Conservation (phyloP, 2,113 vertebrate species). For the Dromaius novaehollandiae region DNA sequence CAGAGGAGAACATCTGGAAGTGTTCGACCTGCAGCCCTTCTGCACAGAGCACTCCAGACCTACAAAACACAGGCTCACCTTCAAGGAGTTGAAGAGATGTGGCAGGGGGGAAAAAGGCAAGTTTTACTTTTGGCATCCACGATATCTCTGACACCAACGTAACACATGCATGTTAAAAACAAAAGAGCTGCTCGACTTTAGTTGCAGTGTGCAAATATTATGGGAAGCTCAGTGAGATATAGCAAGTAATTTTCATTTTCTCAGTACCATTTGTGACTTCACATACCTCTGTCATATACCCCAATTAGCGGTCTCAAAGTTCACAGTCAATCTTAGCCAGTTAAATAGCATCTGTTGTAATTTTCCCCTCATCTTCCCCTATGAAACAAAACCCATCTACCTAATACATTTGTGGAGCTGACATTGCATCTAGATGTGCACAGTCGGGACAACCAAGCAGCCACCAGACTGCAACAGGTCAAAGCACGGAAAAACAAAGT, state of each 20-base stretch:
- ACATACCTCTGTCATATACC: background rate
- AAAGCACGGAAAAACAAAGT: background rate
- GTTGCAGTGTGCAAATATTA: background rate
- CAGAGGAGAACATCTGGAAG: background rate
- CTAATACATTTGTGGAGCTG: background rate
- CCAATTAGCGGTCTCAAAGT: background rate
- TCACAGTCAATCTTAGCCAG: background rate
- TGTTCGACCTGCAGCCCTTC: fast-evolving
- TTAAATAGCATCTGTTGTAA: background rate
- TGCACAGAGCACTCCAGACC: background rate
- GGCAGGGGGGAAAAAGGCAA: background rate
- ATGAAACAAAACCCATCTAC: background rate
- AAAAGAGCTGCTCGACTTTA: background rate
- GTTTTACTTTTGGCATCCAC: background rate
- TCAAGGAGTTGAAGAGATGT: background rate
- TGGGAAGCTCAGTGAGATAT: background rate
- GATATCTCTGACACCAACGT: background rate
- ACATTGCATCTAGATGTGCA: background rate
- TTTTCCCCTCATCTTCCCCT: background rate
- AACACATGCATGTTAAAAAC: background rate
- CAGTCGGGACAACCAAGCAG: background rate
- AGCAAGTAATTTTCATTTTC: background rate
- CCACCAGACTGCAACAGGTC: background rate
- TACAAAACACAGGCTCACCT: background rate
- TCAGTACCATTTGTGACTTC: background rate